Conservation (phyloP, 1,140 invertebrate genomes). For the Theocolax elegans region DNA sequence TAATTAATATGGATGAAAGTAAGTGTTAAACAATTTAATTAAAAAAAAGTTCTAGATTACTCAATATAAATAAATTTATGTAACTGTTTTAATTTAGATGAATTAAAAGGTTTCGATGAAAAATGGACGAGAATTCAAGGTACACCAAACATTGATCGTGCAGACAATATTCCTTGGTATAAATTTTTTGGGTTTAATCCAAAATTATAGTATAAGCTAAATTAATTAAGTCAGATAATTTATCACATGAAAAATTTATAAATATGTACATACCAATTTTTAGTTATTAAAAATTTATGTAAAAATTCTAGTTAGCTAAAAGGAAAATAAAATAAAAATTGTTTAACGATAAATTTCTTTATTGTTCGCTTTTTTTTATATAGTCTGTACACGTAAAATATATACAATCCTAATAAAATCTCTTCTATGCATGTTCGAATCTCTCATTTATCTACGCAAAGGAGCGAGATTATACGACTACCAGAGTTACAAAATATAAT, state of each 20-base stretch:
- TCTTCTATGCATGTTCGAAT: conserved; percentile 39
- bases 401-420: conserved; percentile 47
- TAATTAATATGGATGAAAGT: conserved; percentile 65
- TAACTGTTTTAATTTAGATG: conserved; percentile 53
- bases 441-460: conserved; percentile 11
- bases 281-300: conserved; percentile 25
- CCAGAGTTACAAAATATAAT: not conserved
- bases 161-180: conserved; percentile 54
- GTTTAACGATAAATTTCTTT: conserved; percentile 45
- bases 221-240: not conserved
- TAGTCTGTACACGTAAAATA: conserved; percentile 46
- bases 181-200: conserved; percentile 59
- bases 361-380: conserved; percentile 33
- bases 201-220: conserved; percentile 51
- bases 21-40: conserved; percentile 45
- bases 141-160: conserved; percentile 35
- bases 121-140: conserved; percentile 43
- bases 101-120: conserved; percentile 47
- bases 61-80: conserved; percentile 4
- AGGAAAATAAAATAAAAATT: conserved; percentile 11
- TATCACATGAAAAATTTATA: conserved; percentile 26
- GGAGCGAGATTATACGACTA: conserved; percentile 5
- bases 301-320: conserved; percentile 26
- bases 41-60: conserved; percentile 51
- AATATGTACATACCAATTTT: conserved; percentile 36